These are phyloP conservation scores for Sebastolobus alascanus DNA, from an alignment of 2,797 vertebrate genomes.

Conservation along the genomic window DNA sequence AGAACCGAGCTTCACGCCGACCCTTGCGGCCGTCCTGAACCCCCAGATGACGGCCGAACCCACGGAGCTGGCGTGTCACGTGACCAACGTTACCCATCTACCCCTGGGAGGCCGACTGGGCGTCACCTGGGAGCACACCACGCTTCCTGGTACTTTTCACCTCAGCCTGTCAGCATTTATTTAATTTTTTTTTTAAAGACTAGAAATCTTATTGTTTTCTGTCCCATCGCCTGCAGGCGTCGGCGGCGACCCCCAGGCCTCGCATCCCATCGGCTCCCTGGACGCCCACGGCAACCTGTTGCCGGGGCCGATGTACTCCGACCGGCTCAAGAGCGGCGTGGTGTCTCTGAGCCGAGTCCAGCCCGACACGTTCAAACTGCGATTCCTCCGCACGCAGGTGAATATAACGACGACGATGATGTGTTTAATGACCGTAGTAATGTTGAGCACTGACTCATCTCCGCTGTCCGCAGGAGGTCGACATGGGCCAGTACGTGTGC, in stretches of 20 bases:
- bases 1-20: slow-evolving; percentile 89
- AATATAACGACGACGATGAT: not conserved
- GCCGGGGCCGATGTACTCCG: slow-evolving; percentile 79
- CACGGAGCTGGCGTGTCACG: slow-evolving; percentile 88
- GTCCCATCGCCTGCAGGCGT: slow-evolving; percentile 30
- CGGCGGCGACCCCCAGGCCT: slow-evolving; percentile 28
- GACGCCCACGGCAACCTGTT: slow-evolving; percentile 88
- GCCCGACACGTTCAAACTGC: slow-evolving; percentile 88
- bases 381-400: slow-evolving; percentile 88
- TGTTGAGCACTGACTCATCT: not conserved
- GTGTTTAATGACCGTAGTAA: not conserved
- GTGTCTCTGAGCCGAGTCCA: slow-evolving; percentile 86
- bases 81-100: slow-evolving; percentile 78
- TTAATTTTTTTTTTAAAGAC: not conserved
- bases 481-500: slow-evolving; percentile 84
- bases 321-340: slow-evolving; percentile 84
- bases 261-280: slow-evolving; percentile 84
- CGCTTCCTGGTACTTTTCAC: slow-evolving; percentile 64
- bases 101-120: slow-evolving; percentile 77
- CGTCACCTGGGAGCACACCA: slow-evolving; percentile 91
- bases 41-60: slow-evolving; percentile 88
- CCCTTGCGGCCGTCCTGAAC: slow-evolving; percentile 61
- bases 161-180: not conserved
- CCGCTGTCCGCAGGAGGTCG: slow-evolving; percentile 64
- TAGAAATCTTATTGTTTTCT: not conserved